A percentile compares a stretch with the other conserved stretches of the same genome.
These are phyloP conservation scores for Lagorchestes hirsutus DNA, from an alignment of 2,797 vertebrate genomes.

Conservation along the genomic window DNA sequence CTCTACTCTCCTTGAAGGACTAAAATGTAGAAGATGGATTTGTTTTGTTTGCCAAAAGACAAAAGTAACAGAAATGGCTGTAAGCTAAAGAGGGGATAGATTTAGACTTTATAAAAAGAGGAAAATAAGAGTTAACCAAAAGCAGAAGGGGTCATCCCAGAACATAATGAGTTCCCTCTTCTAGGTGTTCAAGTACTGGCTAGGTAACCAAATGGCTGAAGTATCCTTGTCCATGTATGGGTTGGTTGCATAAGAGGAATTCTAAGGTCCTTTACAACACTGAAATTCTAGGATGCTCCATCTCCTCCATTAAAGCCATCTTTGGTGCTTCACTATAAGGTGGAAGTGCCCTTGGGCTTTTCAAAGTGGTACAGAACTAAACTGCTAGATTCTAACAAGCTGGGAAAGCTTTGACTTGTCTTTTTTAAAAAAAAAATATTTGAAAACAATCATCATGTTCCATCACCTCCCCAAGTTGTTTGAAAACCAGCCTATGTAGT, in stretches of 20 bases:
- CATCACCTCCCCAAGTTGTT: neutral
- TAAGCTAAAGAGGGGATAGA: neutral
- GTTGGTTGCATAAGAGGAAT: neutral
- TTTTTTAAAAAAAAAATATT: neutral
- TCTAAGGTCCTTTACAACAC: neutral
- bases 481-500: neutral
- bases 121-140: neutral
- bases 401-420: neutral
- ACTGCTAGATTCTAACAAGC: neutral
- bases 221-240: neutral
- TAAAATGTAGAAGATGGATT: neutral
- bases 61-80: neutral
- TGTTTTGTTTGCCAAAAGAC: neutral
- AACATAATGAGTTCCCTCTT: neutral
- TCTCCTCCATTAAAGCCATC: neutral
- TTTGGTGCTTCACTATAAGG: neutral
- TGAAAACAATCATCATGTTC: neutral
- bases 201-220: neutral
- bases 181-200: neutral
- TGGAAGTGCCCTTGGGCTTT: neutral
- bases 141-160: neutral
- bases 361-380: neutral
- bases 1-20: neutral
- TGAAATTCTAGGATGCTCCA: neutral
- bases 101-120: neutral